phyloP scores from a whole-genome alignment of 2,888 invertebrate genomes.

The Steinernema scapterisci region DNA sequence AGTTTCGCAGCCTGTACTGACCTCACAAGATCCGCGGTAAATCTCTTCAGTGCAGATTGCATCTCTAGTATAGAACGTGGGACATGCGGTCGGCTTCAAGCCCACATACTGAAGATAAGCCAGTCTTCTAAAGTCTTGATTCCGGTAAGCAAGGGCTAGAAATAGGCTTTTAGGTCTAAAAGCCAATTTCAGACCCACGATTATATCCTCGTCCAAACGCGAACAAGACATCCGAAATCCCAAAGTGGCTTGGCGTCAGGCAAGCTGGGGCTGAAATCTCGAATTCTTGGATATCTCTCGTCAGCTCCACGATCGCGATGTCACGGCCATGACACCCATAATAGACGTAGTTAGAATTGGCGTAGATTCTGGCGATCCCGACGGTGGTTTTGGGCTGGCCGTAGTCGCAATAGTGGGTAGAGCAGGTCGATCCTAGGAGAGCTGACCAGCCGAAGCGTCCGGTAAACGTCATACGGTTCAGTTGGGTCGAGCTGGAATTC shows the following conservation, averaged over 20 bases:
- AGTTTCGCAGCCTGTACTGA: background rate
- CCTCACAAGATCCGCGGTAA: background rate
- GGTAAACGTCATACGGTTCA: background rate
- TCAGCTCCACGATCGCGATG: constrained; percentile 10
- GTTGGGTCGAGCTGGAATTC: background rate
- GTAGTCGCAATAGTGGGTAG: background rate
- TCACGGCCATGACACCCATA: background rate
- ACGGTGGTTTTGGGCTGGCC: background rate
- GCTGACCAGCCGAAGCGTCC: background rate
- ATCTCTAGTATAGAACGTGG: background rate
- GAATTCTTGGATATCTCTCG: background rate
- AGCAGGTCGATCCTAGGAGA: background rate
- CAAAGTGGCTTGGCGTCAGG: background rate
- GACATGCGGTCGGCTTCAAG: background rate
- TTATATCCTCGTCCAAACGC: constrained; percentile 6
- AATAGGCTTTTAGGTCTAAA: background rate
- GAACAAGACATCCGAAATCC: background rate
- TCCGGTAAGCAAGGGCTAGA: background rate
- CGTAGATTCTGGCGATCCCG: background rate
- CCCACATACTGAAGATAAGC: background rate
- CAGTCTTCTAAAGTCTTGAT: background rate
- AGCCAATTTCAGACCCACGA: background rate
- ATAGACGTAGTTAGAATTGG: background rate
- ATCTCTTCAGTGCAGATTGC: background rate
- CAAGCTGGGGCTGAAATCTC: background rate